Evolutionary conservation across 2,888 invertebrate species (phyloP), one percentile per base, ranked within the genome.

Genomic region (Hirudinaria manillensis): DNA sequence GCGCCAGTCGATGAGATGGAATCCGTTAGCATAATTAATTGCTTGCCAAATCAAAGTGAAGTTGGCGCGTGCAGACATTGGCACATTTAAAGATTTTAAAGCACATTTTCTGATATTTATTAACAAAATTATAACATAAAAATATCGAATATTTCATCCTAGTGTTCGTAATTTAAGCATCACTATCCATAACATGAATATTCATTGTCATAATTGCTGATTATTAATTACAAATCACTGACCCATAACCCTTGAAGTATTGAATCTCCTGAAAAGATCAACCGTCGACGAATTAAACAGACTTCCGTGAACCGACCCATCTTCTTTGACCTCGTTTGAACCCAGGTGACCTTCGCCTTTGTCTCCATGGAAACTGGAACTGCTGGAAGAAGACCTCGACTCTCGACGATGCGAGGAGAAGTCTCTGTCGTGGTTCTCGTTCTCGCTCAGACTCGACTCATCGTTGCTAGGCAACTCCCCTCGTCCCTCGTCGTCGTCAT

Each of bases 251-350:
- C 51, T 71, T n/a, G 68, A 68, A n/a, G 36, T n/a, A 21, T 68
- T 68, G 68, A 68, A 68, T 34, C 68, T 68, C 32, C 68, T 68
- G 68, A 68, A 68, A 36, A 68, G 29, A 16, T 61, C 61, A 61
- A 61, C 61, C 24, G 61, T 24, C 29, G 61, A 61, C 7, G 61
- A 29, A n/a, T 16, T 29, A 29, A 61, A 61, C 61, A 61, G 24
- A 24, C 29, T 29, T 19, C 61, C 61, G 6, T 61, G 61, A 61
- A 24, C 29, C 24, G 24, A 27, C 45, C 45, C 45, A 45, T 45
- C 45, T 45, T 45, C 45, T n/a, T 61, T 61, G 24, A 4, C 29
- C 24, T 61, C 29, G n/a, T 61, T 61, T 10, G 24, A 24, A 27
- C 29, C 61, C 61, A 2, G 24, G 24, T 29, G 24, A 29, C 29